Percentiles rank a stretch among this genome's conserved stretches.
Evolutionary conservation across 2,113 vertebrate genomes (phyloP).

Genomic region (Gobius niger): DNA sequence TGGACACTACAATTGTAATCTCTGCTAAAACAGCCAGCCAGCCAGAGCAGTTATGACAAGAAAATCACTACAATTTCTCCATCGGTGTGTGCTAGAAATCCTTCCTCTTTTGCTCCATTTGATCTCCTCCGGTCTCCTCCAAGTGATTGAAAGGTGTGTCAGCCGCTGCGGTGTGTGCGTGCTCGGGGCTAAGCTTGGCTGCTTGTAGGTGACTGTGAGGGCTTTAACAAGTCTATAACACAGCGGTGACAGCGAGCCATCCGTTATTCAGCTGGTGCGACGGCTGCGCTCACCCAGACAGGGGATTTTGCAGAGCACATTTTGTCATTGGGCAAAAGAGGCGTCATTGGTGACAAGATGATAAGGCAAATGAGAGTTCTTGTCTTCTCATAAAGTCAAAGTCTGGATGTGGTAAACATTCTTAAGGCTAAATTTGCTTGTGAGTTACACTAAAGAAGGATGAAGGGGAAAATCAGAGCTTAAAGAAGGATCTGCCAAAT

Average conservation of each 20-base stretch:
- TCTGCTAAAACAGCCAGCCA: slow-evolving; percentile 38
- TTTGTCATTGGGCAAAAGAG: slow-evolving; percentile 27
- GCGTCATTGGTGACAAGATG: slow-evolving; percentile 12
- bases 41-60: slow-evolving; percentile 24
- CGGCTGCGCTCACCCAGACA: slow-evolving; percentile 12
- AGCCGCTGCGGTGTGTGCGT: slow-evolving; percentile 7
- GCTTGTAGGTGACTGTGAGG: slow-evolving; percentile 34
- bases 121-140: not conserved
- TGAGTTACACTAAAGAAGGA: not conserved
- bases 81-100: slow-evolving; percentile 10
- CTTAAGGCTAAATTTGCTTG: not conserved
- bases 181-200: slow-evolving; percentile 16
- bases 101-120: slow-evolving; percentile 15
- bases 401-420: slow-evolving; percentile 6
- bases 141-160: slow-evolving; percentile 19
- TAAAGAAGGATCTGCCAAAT: slow-evolving; percentile 4
- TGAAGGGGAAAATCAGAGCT: slow-evolving; percentile 3
- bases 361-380: slow-evolving; percentile 26
- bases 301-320: slow-evolving; percentile 15
- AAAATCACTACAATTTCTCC: not conserved
- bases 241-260: slow-evolving; percentile 25
- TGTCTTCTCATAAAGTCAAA: slow-evolving; percentile 13
- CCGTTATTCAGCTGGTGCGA: slow-evolving; percentile 27
- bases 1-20: slow-evolving; percentile 23
- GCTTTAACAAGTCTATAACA: slow-evolving; percentile 40